Base-by-base conservation (phyloP, 2,113 vertebrate species). In the Pterocles burchelli region DNA sequence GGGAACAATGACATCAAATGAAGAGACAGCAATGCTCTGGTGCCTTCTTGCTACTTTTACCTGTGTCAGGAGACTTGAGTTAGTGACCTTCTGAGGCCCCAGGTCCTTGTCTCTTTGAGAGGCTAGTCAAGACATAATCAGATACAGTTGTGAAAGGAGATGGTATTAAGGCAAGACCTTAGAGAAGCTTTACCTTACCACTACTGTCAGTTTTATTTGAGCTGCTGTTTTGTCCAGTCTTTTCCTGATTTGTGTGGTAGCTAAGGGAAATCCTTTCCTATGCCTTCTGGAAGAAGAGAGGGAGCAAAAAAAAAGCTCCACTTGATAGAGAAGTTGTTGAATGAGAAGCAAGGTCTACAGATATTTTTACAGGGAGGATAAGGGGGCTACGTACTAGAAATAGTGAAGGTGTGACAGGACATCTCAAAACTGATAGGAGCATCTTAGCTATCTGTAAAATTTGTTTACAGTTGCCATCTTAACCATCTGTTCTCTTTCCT, bases 401-500 rank as follows among this genome's bases (percentile, higher is more conserved):
- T 75, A 72, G 34, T 52, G 59, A 90, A 80, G 52, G 38, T 78
- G 17, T 16, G 21, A 82, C 61, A 84, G 57, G 38, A 92, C 86
- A 87, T 93, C 36, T 95, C 52, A 81, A 81, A 93, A 55, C 38
- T 34, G 52, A 52, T 95, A 92, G 77, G 48, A 95, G 9, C 86
- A 68, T 34, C 93, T 93, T 59, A 90, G 65, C 67, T 95, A n/a
- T 95, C 80, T 85, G 65, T 91, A 89, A 90, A 83, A 92, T 66
- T 92, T 88, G 86, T 96, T 93, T 95, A 55, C 57, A 68, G 62
- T 80, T 95, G 45, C 55, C 85, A 67, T 92, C 77, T 70, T 48
- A 95, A 45, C 89, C 93, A 91, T 97, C 96, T 96, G 90, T 91
- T 96, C 81, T 78, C 36, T 62, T 65, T 65, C 46, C 62, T 93